phyloP scores from a whole-genome alignment of 2,797 vertebrate species.

The Threskiornis aethiopicus region DNA sequence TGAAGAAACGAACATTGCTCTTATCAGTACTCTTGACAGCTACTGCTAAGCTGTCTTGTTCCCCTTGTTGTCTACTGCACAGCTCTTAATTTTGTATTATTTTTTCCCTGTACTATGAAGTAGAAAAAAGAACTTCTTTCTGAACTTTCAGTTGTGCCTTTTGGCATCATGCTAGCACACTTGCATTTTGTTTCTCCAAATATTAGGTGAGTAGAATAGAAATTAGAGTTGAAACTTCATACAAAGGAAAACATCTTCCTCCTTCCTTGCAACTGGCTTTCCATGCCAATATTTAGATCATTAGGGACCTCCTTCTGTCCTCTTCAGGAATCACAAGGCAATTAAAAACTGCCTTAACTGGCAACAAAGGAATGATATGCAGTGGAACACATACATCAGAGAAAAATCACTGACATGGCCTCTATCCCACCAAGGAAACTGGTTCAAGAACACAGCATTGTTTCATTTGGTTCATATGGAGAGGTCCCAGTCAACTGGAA shows the following conservation, averaged over 20 bases:
- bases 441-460: neutral
- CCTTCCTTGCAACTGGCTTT: neutral
- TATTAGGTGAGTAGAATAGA: neutral
- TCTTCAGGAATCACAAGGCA: neutral
- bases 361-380: neutral
- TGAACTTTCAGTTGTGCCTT: neutral
- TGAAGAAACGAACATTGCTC: neutral
- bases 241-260: neutral
- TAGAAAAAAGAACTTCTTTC: neutral
- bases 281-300: neutral
- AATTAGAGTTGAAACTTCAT: neutral
- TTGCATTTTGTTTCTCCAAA: neutral
- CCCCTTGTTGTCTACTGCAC: neutral
- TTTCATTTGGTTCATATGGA: neutral
- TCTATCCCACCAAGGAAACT: neutral
- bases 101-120: neutral
- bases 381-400: neutral
- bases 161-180: neutral
- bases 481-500: neutral
- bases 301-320: neutral
- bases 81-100: neutral
- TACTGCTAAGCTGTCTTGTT: slow-evolving; percentile 3
- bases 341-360: neutral
- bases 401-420: neutral
- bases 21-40: slow-evolving; percentile 15